phyloP scores from a whole-genome alignment of 2,113 vertebrate genomes.

The Corynorhinus townsendii region DNA sequence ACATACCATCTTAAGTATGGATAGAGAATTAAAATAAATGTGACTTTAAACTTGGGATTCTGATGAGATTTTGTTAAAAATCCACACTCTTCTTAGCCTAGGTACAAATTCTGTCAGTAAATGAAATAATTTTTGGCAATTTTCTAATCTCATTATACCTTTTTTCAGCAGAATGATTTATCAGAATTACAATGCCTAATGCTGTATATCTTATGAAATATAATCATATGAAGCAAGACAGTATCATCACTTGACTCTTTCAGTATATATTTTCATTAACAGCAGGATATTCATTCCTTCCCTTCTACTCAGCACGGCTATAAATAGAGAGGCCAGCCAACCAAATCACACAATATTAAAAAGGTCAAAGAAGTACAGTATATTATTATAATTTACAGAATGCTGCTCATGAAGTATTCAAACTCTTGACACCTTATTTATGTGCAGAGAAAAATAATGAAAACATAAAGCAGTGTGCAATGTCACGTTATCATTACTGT shows the following conservation, averaged over 20 bases:
- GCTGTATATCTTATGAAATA: conserved; percentile 71
- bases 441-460: conserved; percentile 69
- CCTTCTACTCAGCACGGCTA: conserved; percentile 61
- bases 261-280: conserved; percentile 79
- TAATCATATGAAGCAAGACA: conserved; percentile 26
- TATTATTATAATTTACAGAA: conserved; percentile 78
- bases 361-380: conserved; percentile 77
- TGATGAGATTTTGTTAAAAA: conserved; percentile 76
- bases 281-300: conserved; percentile 67
- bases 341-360: conserved; percentile 78
- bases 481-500: conserved; percentile 37
- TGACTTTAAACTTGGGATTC: conserved; percentile 69
- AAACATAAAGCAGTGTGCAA: conserved; percentile 58
- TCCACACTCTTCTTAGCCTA: conserved; percentile 52
- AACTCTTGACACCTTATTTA: conserved; percentile 75
- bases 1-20: neutral
- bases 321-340: conserved; percentile 79
- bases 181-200: conserved; percentile 70
- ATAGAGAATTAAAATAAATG: conserved; percentile 43
- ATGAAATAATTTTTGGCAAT: conserved; percentile 74
- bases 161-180: conserved; percentile 79
- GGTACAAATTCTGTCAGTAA: conserved; percentile 72
- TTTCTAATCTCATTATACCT: conserved; percentile 81
- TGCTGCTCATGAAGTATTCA: conserved; percentile 70
- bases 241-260: conserved; percentile 69